Percentiles rank a stretch among this genome's conserved stretches.
These are phyloP conservation scores for Saturnia japonica DNA, from an alignment of 2,888 invertebrate species.

Conservation along the genomic window DNA sequence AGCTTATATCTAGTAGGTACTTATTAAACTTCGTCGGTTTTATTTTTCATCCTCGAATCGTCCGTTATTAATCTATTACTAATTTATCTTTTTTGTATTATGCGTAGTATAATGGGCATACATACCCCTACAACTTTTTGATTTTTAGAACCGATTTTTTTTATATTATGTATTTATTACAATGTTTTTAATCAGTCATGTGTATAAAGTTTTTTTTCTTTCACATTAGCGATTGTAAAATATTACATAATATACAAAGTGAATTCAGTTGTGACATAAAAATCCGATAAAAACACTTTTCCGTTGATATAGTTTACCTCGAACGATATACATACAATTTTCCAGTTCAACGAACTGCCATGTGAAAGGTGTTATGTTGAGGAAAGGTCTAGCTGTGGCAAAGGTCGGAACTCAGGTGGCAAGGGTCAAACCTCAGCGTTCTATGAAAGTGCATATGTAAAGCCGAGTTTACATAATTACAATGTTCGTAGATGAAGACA, in stretches of 20 bases:
- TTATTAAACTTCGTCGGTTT: background rate
- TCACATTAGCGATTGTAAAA: no score
- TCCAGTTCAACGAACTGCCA: slow-evolving; percentile 35
- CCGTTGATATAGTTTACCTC: background rate
- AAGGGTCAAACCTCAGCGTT: slow-evolving; percentile 38
- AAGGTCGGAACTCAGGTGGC: slow-evolving; percentile 35
- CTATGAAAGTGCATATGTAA: slow-evolving; percentile 28
- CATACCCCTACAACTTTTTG: no score
- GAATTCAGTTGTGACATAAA: background rate
- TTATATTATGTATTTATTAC: no score
- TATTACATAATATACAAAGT: background rate
- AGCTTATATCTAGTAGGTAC: background rate
- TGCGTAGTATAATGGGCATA: no score
- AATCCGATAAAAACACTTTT: background rate
- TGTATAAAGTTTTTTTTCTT: no score
- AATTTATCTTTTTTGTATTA: no score
- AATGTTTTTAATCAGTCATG: no score
- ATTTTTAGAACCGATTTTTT: no score
- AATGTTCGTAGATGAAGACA: slow-evolving; percentile 17
- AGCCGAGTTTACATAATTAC: slow-evolving; percentile 4
- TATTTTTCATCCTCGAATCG: background rate
- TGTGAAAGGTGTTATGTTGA: slow-evolving; percentile 30
- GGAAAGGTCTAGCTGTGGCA: slow-evolving; percentile 30
- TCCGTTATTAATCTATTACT: background rate
- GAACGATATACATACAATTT: slow-evolving; percentile 27